phyloP scores from a whole-genome alignment of 1,140 invertebrate genomes.

The Drosophila orena region DNA sequence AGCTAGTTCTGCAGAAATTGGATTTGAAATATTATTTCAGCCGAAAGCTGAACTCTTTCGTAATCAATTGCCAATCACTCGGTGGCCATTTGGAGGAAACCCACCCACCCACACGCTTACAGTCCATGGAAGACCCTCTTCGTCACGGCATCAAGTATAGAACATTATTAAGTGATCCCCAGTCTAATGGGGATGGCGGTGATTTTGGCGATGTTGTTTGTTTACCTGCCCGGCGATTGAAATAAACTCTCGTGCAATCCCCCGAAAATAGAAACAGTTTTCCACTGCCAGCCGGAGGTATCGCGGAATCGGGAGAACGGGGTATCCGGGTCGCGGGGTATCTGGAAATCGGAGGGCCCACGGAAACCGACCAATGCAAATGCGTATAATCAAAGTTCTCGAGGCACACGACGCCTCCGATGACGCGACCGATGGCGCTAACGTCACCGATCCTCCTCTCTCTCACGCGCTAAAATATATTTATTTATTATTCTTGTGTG shows the following conservation, averaged over 20 bases:
- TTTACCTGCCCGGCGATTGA: conserved; percentile 51
- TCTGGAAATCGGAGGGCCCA: neutral
- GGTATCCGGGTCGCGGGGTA: conserved; percentile 8
- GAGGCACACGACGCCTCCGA: conserved; percentile 42
- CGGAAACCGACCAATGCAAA: conserved; percentile 19
- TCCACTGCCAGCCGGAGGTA: conserved; percentile 31
- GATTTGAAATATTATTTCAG: conserved; percentile 45
- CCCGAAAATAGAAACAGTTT: conserved; percentile 55
- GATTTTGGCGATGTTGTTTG: conserved; percentile 50
- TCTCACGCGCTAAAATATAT: conserved; percentile 4
- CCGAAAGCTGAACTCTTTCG: conserved; percentile 46
- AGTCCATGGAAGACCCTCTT: conserved; percentile 20
- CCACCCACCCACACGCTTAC: conserved; percentile 14
- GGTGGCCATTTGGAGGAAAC: conserved; percentile 28
- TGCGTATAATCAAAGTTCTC: conserved; percentile 19
- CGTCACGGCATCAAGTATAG: conserved; percentile 69
- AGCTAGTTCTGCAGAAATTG: conserved; percentile 25
- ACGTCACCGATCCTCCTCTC: conserved; percentile 48
- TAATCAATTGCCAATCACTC: conserved; percentile 61
- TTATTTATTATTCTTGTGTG: conserved; percentile 24
- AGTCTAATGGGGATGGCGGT: conserved; percentile 34
- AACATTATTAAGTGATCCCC: conserved; percentile 70
- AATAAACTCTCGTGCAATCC: conserved; percentile 72
- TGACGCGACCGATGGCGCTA: conserved; percentile 45
- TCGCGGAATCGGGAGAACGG: neutral